phyloP scores from a whole-genome alignment of 2,797 vertebrate genomes.

The Leuciscus waleckii region DNA sequence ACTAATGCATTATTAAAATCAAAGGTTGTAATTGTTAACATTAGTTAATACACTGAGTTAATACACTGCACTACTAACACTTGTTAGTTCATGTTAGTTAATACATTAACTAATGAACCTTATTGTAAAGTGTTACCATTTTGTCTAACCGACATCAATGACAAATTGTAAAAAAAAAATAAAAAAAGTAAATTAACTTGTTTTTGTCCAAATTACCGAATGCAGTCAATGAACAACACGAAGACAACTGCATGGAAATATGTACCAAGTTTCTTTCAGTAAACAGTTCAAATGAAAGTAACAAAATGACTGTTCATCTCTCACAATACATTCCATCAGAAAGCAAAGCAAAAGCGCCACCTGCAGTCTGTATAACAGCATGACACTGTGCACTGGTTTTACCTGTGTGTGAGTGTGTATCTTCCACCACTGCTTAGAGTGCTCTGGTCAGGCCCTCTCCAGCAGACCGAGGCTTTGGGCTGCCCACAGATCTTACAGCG shows the following conservation, averaged over 20 bases:
- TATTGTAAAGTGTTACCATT: neutral
- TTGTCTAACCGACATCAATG: neutral
- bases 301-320: slow-evolving; percentile 5
- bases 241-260: neutral
- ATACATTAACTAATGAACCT: too few species aligned
- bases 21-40: too few species aligned
- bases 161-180: neutral
- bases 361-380: neutral
- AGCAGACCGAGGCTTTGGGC: slow-evolving; percentile 88
- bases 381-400: neutral
- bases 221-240: neutral
- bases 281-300: neutral
- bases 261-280: neutral
- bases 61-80: too few species aligned
- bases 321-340: neutral
- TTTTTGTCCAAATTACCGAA: neutral
- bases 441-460: slow-evolving; percentile 92
- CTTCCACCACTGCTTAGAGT: slow-evolving; percentile 87
- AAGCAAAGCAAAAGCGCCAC: slow-evolving; percentile 20
- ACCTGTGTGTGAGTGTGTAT: slow-evolving; percentile 92
- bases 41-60: too few species aligned
- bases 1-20: too few species aligned
- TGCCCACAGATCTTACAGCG: slow-evolving; percentile 94
- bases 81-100: too few species aligned
- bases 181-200: neutral